Conservation (phyloP, 2,797 vertebrate genomes). For the Pseudochirops corinnae region DNA sequence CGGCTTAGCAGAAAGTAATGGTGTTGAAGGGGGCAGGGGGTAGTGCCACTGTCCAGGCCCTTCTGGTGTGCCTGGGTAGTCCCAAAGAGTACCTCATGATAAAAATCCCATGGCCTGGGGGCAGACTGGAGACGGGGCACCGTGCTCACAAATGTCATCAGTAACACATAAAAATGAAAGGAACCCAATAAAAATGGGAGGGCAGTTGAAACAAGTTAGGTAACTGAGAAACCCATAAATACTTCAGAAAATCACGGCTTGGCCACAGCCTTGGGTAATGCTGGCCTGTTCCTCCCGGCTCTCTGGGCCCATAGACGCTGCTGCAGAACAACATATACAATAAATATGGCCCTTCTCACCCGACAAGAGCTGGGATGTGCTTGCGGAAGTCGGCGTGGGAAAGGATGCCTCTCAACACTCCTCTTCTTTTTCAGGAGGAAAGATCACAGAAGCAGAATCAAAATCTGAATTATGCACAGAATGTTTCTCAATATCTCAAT, state of each 20-base stretch:
- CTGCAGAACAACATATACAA: background rate
- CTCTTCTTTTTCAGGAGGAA: background rate
- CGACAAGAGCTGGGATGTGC: background rate
- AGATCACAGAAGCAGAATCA: background rate
- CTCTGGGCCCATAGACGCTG: background rate
- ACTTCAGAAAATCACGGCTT: background rate
- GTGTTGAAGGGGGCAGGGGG: background rate
- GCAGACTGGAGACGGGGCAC: background rate
- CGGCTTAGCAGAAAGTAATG: background rate
- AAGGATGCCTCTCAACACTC: background rate
- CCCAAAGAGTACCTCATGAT: background rate
- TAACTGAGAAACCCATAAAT: background rate
- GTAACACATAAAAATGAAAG: background rate
- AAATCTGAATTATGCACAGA: background rate
- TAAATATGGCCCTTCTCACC: background rate
- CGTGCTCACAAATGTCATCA: background rate
- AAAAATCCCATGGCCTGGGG: background rate
- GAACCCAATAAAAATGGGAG: background rate
- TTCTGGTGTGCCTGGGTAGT: background rate
- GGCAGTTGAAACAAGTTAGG: background rate
- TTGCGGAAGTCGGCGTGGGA: background rate
- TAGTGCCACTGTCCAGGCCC: background rate
- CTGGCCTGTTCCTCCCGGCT: background rate
- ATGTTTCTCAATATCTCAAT: background rate
- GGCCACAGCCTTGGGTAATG: background rate